phyloP scores from a whole-genome alignment of 2,888 invertebrate species.

The Drosophila quasianomalipes region DNA sequence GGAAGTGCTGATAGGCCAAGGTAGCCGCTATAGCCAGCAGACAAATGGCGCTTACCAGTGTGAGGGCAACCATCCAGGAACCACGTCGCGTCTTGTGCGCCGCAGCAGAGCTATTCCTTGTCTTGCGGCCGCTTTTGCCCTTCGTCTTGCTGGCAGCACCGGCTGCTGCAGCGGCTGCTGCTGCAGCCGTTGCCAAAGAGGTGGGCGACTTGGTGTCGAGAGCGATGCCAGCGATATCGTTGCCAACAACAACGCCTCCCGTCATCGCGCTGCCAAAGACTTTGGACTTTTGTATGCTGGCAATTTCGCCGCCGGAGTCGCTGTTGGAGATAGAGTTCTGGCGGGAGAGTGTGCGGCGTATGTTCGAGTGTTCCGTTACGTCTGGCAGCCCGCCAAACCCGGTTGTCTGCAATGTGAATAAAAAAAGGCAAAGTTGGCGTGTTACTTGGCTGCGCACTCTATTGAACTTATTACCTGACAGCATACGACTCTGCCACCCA shows the following conservation, averaged over 20 bases:
- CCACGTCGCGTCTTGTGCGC: conserved; percentile 76
- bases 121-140: conserved; percentile 63
- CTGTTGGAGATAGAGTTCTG: conserved; percentile 85
- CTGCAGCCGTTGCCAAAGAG: conserved; percentile 49
- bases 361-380: conserved; percentile 85
- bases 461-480: conserved; percentile 43
- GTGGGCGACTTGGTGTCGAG: conserved; percentile 78
- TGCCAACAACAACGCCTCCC: conserved; percentile 72
- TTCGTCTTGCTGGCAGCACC: conserved; percentile 54
- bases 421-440: conserved; percentile 8
- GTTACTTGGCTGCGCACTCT: conserved; percentile 22
- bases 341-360: conserved; percentile 84
- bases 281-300: conserved; percentile 85
- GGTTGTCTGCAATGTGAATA: conserved; percentile 79
- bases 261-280: conserved; percentile 77
- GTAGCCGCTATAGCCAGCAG: conserved; percentile 83
- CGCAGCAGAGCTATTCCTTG: conserved; percentile 39
- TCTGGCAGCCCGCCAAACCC: conserved; percentile 85
- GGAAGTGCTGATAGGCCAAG: conserved; percentile 84
- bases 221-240: conserved; percentile 70
- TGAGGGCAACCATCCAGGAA: conserved; percentile 83
- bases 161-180: conserved; percentile 37
- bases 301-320: conserved; percentile 84
- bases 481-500: conserved; percentile 16
- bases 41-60: conserved; percentile 82